A percentile compares a stretch with the other conserved stretches of the same genome.
Evolutionary conservation across 2,888 invertebrate genomes (phyloP).

Genomic region (Steromphala cineraria): DNA sequence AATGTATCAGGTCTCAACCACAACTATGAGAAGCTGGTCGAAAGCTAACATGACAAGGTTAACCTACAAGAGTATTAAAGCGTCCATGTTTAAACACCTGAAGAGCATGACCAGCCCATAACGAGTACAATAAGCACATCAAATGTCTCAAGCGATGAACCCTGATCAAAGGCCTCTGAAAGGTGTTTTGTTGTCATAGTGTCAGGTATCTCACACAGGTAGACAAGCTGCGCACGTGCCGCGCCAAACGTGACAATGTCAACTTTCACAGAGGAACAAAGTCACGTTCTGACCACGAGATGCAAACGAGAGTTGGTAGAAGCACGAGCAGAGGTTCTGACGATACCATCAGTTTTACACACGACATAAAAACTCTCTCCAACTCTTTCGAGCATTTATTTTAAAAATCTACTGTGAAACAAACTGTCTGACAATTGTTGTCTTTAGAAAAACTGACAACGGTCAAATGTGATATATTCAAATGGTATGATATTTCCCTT

Average conservation of each 20-base stretch:
- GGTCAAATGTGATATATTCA: too few relatives aligned
- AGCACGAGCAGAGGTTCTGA: background rate
- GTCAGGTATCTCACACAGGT: background rate
- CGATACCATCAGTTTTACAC: background rate
- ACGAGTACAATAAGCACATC: background rate
- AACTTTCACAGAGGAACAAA: background rate
- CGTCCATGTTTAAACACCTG: background rate
- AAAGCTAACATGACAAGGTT: too few relatives aligned
- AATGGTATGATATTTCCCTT: too few relatives aligned
- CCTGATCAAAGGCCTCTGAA: background rate
- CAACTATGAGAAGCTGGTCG: too few relatives aligned
- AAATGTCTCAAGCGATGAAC: background rate
- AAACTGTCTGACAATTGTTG: too few relatives aligned
- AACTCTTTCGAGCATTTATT: too few relatives aligned
- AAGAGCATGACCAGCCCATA: background rate
- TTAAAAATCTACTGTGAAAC: too few relatives aligned
- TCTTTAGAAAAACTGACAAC: too few relatives aligned
- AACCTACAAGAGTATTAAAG: too few relatives aligned
- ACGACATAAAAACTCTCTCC: background rate
- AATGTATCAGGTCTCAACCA: too few relatives aligned
- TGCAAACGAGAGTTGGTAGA: background rate
- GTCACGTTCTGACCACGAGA: background rate
- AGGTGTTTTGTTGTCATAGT: background rate
- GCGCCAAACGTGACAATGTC: constrained; percentile 11
- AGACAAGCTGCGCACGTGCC: background rate